These are phyloP conservation scores for Hyposoter didymator DNA, from an alignment of 2,888 invertebrate genomes.

Conservation along the genomic window DNA sequence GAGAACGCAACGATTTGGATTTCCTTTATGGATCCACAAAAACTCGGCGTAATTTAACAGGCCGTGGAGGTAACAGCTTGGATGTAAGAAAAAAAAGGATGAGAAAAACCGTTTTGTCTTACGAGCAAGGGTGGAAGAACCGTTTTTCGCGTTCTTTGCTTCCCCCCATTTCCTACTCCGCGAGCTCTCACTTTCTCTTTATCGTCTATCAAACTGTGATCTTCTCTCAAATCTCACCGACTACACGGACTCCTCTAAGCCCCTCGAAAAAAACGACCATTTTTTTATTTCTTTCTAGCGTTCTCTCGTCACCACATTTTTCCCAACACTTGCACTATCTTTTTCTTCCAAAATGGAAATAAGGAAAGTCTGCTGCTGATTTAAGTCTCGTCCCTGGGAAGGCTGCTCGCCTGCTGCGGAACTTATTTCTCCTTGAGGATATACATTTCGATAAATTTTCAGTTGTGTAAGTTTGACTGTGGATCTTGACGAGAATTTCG, in stretches of 20 bases:
- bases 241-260: constrained; percentile 61
- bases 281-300: constrained; percentile 22
- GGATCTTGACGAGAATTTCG: constrained; percentile 1
- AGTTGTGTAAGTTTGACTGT: constrained; percentile 34
- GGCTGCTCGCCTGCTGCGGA: constrained; percentile 1
- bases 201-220: constrained; percentile 75
- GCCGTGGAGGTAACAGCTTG: constrained; percentile 60
- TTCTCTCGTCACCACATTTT: constrained; percentile 14
- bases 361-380: constrained; percentile 44
- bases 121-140: background rate
- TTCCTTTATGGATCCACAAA: constrained; percentile 29
- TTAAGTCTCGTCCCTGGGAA: background rate
- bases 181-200: constrained; percentile 67
- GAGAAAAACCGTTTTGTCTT: constrained; percentile 33
- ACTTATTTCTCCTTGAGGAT: background rate
- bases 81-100: constrained; percentile 22
- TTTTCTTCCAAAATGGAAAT: constrained; percentile 40
- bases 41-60: constrained; percentile 49
- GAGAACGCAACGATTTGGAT: constrained; percentile 2
- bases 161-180: constrained; percentile 30
- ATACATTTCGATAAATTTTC: background rate
- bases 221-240: constrained; percentile 72
- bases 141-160: constrained; percentile 43
- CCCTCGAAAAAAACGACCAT: constrained; percentile 45
- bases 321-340: constrained; percentile 48